A percentile compares a stretch with the other conserved stretches of the same genome.
Conservation (phyloP, 2,797 vertebrate genomes). For the Ctenopoma multispine region DNA sequence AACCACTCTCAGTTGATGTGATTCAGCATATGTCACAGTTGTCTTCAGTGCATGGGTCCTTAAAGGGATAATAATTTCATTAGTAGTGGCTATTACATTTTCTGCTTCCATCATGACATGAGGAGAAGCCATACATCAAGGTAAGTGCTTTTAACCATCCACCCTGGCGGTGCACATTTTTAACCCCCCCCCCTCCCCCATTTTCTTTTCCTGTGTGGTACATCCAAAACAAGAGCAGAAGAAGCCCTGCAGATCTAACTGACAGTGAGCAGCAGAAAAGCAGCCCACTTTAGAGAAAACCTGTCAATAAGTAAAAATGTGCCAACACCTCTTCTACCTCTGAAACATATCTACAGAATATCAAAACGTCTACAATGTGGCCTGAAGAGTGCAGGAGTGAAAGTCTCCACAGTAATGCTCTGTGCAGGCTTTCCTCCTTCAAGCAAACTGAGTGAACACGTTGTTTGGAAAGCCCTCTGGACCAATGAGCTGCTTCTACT, state of each 20-base stretch:
- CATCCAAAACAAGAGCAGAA: constrained; percentile 47
- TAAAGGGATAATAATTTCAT: constrained; percentile 76
- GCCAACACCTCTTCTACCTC: constrained; percentile 17
- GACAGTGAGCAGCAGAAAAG: constrained; percentile 47
- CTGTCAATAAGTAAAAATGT: constrained; percentile 60
- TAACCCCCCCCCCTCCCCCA: constrained; percentile 17
- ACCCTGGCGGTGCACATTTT: constrained; percentile 33
- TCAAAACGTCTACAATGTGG: constrained; percentile 53
- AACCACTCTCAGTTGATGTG: constrained; percentile 54
- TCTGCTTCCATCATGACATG: constrained; percentile 67
- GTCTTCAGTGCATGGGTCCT: constrained; percentile 56
- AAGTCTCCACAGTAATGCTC: constrained; percentile 51
- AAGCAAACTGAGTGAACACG: constrained; percentile 68
- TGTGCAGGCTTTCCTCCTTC: constrained; percentile 56
- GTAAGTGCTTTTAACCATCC: constrained; percentile 76
- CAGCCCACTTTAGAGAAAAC: constrained; percentile 39
- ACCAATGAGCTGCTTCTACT: constrained; percentile 42
- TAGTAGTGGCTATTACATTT: constrained; percentile 73
- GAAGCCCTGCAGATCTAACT: constrained; percentile 57
- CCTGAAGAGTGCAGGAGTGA: constrained; percentile 43
- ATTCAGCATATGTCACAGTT: constrained; percentile 67
- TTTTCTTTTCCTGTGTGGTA: constrained; percentile 29
- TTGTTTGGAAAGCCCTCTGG: constrained; percentile 45
- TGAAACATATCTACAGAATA: constrained; percentile 37
- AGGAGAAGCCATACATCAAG: constrained; percentile 73